Evolutionary conservation across 1,140 invertebrate species (phyloP), one percentile per base, ranked within the genome.

Genomic region (Drosophila arizonae): DNA sequence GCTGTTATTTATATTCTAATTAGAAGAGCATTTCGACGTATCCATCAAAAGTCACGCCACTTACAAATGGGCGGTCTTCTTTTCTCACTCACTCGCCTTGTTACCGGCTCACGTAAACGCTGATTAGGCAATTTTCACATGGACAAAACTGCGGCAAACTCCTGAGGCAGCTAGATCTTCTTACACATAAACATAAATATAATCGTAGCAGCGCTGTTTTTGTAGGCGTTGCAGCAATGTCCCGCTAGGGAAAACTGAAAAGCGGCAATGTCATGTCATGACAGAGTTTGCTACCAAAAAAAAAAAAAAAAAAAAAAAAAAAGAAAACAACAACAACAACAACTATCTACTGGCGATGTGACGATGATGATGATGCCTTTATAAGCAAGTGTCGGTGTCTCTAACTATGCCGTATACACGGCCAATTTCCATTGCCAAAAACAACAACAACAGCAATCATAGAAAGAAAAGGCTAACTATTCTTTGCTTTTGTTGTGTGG

Each of bases 1-100:
- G 72, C 46, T 69, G 81, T 60, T 80, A 82, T 88, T 82, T 88
- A 88, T 82, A 87, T 87, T 87, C 82, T 87, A 87, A 87, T 88
- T 87, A 87, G 75, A 55, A 63, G 26, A 45, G 63, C 60, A 63
- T 79, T 81, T 75, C 33, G 41, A 10, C 21, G 41, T 75, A 24
- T 57, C 39, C 71, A 86, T 62, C 63, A 65, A 58, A 77, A 86
- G 82, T 78, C 72, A 87, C 73, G 84, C 82, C 60, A 87, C 51
- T 51, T 67, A 33, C 33, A n/a, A 11, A 10, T 17, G 4, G 24
- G 21, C 30, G 50, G 50, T 43, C 50, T 56, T 41, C 66, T 56
- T 67, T 48, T 73, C 50, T 60, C 45, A 55, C 54, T 58, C 51
- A 24, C 21, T 30, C 36, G 17, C 51, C 64, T 73, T 54, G 65